Evolutionary conservation across 2,888 invertebrate species (phyloP), one percentile per base, ranked within the genome.

Genomic region (Autographa pulchrina): DNA sequence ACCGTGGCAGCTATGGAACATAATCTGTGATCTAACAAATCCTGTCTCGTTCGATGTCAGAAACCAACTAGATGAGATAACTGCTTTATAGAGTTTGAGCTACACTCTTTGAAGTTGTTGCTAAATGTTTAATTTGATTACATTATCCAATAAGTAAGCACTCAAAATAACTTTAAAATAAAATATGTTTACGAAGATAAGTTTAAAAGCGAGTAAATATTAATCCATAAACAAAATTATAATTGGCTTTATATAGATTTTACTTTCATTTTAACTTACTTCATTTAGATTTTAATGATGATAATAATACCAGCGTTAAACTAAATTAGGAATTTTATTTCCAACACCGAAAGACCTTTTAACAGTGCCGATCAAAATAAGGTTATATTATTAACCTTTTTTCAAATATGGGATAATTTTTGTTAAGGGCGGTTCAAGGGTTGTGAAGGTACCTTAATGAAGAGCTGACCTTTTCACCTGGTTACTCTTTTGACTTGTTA

Each of bases 401-500:
- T 11, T n/a, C n/a, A 7, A 35, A 56, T 75, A 58, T 61, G 59
- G 59, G 59, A 60, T 70, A 63, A 71, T 64, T 71, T 63, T 71
- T 59, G 65, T 59, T 41, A 60, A 48, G 20, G 60, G 35, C 35
- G 52, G 41, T 32, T 64, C 31, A 66, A 9, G 58, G 43, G 63
- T 72, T 59, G 13, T 32, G 35, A 52, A 48, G 72, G 65, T 52
- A 58, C 63, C 63, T 41, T 76, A 80, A 70, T 80, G 61, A 68
- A 64, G 72, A 72, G 59, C 66, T 72, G 68, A 76, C 77, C 77
- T 76, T 72, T 78, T 64, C 59, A 76, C 72, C 72, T 76, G 81
- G 77, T 76, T 80, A 69, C 77, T 66, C 77, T 68, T 68, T 66
- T 56, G 71, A 64, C 48, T 76, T 72, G 68, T 72, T 80, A 78